phyloP scores from a whole-genome alignment of 2,888 invertebrate species.

The Malachius bipustulatus region DNA sequence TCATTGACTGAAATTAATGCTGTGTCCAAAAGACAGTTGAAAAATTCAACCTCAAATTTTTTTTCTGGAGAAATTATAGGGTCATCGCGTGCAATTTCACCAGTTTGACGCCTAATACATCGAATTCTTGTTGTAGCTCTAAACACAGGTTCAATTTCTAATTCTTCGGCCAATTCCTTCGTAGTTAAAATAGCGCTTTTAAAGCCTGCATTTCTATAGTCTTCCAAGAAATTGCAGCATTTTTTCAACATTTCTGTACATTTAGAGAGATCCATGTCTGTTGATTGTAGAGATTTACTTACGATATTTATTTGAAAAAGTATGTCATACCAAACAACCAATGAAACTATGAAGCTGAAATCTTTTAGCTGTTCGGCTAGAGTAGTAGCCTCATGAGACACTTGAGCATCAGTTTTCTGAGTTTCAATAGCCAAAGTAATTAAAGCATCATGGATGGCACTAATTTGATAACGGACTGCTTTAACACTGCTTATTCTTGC shows the following conservation, averaged over 20 bases:
- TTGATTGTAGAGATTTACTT: conserved; percentile 19
- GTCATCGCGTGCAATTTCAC: conserved; percentile 23
- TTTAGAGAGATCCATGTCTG: conserved; percentile 18
- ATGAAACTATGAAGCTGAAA: conserved; percentile 21
- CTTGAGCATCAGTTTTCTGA: conserved; percentile 12
- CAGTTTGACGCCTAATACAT: conserved; percentile 23
- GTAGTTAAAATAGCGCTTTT: conserved; percentile 19
- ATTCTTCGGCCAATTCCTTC: conserved; percentile 23
- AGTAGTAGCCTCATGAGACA: conserved; percentile 19
- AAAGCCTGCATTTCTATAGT: conserved; percentile 20
- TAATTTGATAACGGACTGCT: conserved; percentile 24
- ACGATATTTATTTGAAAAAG: conserved; percentile 23
- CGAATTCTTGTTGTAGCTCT: conserved; percentile 20
- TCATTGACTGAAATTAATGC: conserved; percentile 8
- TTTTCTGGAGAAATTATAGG: conserved; percentile 17
- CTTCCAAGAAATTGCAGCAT: conserved; percentile 17
- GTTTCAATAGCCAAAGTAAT: conserved; percentile 17
- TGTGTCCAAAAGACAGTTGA: conserved; percentile 10
- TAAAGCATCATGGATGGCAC: conserved; percentile 25
- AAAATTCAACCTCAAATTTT: conserved; percentile 11
- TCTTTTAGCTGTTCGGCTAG: conserved; percentile 21
- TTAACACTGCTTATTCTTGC: conserved; percentile 22
- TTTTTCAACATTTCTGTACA: conserved; percentile 18
- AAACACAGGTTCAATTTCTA: conserved; percentile 23
- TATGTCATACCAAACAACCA: conserved; percentile 27